A percentile compares a stretch with the other conserved stretches of the same genome.
Conservation (phyloP, 2,797 vertebrate species). For the Leptodactylus fallax region DNA sequence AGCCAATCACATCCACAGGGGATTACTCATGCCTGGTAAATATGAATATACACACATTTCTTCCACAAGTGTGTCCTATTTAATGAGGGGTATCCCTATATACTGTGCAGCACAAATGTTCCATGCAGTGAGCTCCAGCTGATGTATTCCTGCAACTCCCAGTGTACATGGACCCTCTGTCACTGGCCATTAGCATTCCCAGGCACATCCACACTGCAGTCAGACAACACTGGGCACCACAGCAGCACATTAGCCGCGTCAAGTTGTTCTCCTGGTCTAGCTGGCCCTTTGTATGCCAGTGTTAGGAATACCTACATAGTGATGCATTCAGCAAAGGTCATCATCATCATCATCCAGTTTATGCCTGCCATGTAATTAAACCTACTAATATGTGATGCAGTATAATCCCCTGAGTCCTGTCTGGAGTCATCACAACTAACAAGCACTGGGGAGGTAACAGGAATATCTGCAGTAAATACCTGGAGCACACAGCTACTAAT, state of each 20-base stretch:
- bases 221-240: conserved; percentile 22
- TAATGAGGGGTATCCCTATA: background rate
- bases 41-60: background rate
- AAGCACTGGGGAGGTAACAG: background rate
- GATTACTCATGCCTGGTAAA: conserved; percentile 26
- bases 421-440: background rate
- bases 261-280: background rate
- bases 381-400: background rate
- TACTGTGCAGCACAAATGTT: background rate
- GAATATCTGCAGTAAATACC: background rate
- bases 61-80: background rate
- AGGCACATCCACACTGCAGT: conserved; percentile 42
- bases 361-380: background rate
- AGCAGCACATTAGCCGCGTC: background rate
- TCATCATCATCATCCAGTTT: background rate
- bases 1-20: conserved; percentile 40
- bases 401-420: conserved; percentile 14
- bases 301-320: background rate
- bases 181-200: conserved; percentile 52
- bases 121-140: background rate
- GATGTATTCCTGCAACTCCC: background rate
- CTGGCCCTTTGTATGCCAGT: background rate
- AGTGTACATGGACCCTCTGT: conserved; percentile 18
- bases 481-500: background rate
- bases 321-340: conserved; percentile 31